Conservation (phyloP, 2,113 vertebrate genomes). For the Baryphthengus martii region DNA sequence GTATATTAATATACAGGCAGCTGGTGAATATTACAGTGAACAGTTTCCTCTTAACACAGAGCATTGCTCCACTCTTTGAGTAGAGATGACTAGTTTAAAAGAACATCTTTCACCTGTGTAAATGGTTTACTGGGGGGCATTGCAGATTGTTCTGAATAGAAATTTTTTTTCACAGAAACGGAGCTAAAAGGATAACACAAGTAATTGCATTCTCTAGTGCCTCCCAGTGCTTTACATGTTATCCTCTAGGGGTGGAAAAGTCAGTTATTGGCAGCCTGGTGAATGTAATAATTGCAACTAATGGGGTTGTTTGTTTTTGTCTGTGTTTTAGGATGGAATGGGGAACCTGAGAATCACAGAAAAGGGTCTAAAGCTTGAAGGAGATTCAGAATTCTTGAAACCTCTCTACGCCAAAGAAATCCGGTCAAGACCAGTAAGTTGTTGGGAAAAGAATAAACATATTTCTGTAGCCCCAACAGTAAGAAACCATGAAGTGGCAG, state of each 20-base stretch:
- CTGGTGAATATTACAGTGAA: not conserved
- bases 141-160: conserved; percentile 15
- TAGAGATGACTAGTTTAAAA: not conserved
- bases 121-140: not conserved
- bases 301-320: conserved; percentile 32
- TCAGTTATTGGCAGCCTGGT: conserved; percentile 4
- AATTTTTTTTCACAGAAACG: conserved; percentile 5
- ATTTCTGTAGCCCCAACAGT: not conserved
- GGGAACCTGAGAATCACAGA: conserved; percentile 97
- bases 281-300: conserved; percentile 56
- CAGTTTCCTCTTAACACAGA: conserved; percentile 29
- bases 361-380: conserved; percentile 94
- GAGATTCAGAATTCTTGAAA: conserved; percentile 97
- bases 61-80: not conserved
- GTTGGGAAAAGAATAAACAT: not conserved
- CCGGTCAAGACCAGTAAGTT: conserved; percentile 94
- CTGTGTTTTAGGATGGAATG: conserved; percentile 91
- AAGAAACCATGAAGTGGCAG: not conserved
- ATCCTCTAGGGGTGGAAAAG: not conserved
- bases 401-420: conserved; percentile 99
- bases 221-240: conserved; percentile 36
- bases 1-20: not conserved
- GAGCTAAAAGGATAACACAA: conserved; percentile 19
- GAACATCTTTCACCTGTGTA: conserved; percentile 10
- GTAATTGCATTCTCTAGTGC: conserved; percentile 46